Conservation (phyloP, 2,888 invertebrate species). For the Eristalis arbustorum region DNA sequence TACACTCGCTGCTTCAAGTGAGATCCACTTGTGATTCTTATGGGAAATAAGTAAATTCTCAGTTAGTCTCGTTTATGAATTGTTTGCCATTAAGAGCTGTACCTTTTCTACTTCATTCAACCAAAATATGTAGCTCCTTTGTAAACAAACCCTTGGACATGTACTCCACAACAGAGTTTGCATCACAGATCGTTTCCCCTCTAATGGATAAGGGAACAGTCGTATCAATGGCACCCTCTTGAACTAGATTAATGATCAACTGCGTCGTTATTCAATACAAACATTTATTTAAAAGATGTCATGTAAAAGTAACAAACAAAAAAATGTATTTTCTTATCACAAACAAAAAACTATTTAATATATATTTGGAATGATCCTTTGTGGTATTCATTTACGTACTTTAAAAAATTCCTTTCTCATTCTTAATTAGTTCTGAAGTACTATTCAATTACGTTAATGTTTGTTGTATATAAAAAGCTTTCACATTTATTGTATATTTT, state of each 20-base stretch:
- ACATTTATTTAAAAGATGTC: slow-evolving; percentile 70
- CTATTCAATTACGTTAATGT: slow-evolving; percentile 61
- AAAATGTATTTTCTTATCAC: slow-evolving; percentile 64
- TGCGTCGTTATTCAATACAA: slow-evolving; percentile 47
- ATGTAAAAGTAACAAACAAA: slow-evolving; percentile 70
- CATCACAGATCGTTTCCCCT: no score
- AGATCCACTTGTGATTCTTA: no score
- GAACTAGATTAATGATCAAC: not conserved
- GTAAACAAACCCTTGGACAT: no score
- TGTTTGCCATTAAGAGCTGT: no score
- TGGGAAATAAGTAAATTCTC: no score
- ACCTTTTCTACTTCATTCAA: no score
- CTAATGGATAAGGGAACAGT: no score
- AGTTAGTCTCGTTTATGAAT: no score
- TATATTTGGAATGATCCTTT: slow-evolving; percentile 69
- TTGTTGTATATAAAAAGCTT: slow-evolving; percentile 68
- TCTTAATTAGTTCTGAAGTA: slow-evolving; percentile 56
- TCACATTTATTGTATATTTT: slow-evolving; percentile 67
- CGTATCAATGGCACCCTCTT: no score
- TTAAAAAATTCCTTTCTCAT: slow-evolving; percentile 26
- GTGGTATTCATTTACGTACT: slow-evolving; percentile 53
- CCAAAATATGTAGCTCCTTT: no score
- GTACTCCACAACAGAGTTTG: no score
- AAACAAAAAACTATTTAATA: slow-evolving; percentile 68
- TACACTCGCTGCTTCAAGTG: not conserved